phyloP scores from a whole-genome alignment of 2,797 vertebrate genomes.

The Luscinia megarhynchos region DNA sequence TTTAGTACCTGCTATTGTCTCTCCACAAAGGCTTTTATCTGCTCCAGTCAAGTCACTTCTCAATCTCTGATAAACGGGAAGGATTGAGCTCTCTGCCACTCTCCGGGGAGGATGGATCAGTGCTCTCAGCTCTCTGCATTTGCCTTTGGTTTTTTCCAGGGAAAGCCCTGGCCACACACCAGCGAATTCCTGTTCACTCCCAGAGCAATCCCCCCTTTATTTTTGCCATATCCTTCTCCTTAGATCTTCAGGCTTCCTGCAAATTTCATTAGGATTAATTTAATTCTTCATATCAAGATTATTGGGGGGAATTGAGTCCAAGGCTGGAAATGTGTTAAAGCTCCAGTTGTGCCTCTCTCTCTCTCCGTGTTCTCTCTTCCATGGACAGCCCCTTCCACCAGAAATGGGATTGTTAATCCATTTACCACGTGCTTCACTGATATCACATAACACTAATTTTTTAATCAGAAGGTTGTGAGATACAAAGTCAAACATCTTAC shows the following conservation, averaged over 20 bases:
- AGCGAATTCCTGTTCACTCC: background rate
- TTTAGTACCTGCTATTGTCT: conserved; percentile 19
- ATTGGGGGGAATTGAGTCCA: background rate
- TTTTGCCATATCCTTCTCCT: background rate
- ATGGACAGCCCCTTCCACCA: background rate
- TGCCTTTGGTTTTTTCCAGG: background rate
- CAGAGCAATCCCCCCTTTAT: background rate
- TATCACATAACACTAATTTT: conserved; percentile 35
- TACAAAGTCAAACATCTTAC: conserved; percentile 50
- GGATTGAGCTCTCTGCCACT: background rate
- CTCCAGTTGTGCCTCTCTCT: background rate
- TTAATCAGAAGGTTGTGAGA: conserved; percentile 54
- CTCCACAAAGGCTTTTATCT: conserved; percentile 35
- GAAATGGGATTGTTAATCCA: background rate
- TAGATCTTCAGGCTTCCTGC: background rate
- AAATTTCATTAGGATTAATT: background rate
- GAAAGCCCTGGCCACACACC: background rate
- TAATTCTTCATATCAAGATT: background rate
- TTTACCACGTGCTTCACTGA: background rate
- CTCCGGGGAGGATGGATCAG: conserved; percentile 1
- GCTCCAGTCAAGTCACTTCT: background rate
- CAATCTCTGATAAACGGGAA: background rate
- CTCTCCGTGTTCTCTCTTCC: background rate
- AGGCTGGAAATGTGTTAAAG: background rate
- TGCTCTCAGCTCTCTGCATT: background rate